phyloP scores from a whole-genome alignment of 2,113 vertebrate genomes.

The Prinia subflava region DNA sequence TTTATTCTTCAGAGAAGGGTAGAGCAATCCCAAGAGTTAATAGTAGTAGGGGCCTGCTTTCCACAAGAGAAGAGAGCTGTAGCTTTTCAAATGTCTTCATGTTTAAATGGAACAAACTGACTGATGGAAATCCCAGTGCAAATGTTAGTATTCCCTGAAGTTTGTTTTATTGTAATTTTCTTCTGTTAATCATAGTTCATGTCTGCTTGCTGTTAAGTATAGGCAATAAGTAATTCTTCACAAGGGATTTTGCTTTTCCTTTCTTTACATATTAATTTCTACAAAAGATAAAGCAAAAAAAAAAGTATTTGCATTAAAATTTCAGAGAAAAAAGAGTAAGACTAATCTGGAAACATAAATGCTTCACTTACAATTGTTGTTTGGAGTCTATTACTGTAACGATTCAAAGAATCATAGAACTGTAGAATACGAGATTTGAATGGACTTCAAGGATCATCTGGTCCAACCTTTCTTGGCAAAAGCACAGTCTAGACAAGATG shows the following conservation, averaged over 20 bases:
- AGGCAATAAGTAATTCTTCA: background rate
- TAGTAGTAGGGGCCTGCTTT: background rate
- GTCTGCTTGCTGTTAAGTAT: background rate
- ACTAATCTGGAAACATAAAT: background rate
- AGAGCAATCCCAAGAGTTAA: background rate
- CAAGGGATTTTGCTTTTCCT: background rate
- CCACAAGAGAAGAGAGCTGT: background rate
- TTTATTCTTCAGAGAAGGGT: background rate
- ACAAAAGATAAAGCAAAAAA: background rate
- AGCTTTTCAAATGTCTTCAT: background rate
- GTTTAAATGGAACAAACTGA: background rate
- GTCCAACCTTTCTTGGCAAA: background rate
- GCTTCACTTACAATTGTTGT: background rate
- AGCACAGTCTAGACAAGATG: background rate
- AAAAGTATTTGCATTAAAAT: background rate
- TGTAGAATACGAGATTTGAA: background rate
- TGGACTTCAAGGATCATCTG: background rate
- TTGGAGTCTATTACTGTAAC: background rate
- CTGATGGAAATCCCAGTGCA: background rate
- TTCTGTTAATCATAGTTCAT: background rate
- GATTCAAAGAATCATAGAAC: background rate
- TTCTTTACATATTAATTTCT: background rate
- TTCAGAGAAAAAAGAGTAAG: background rate
- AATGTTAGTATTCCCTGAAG: background rate
- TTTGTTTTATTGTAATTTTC: background rate